Base-by-base conservation (phyloP, 2,888 invertebrate species). In the Acleris holmiana region DNA sequence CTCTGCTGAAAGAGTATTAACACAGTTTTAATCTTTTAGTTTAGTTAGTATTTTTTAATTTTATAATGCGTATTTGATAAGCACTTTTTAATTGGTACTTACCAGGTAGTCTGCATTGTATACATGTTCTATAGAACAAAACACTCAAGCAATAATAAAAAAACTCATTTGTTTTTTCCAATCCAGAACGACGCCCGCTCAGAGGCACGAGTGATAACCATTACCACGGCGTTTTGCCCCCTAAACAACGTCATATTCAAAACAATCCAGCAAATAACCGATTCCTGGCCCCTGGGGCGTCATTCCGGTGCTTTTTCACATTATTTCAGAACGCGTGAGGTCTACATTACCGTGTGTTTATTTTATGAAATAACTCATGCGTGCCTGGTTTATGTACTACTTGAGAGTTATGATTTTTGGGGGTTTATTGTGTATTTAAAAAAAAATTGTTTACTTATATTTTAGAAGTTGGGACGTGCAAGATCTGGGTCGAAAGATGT, bases 191-290 rank as follows among this genome's bases (percentile, higher is more conserved):
- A 44, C 17, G 44, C 46, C 46, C 50, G 51, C 51, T 46, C 46
- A 46, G 51, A 51, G n/a, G 21, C 18, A 19, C 29, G 35, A 25
- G 18, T 47, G 35, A 25, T 46, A 21, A 40, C 46, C 21, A 48
- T 44, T 48, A 40, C 35, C 8, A 13, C 50, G 44, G 44, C 29
- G 17, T 15, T 53, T 47, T n/a, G 25, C 41, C 29, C 59, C 62
- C 49, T 21, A 47, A 63, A 66, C 66, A 60, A 59, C 62, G 74
- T 70, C 78, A 79, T 88, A 88, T 91, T 89, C 89, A 88, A 88
- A 91, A 90, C 90, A 88, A 88, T 90, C 88, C 86, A 85, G 83
- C 86, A 87, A 85, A 89, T 87, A 88, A 89, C 89, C 89, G 89
- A 89, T 89, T 85, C 86, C 71, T 64, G 71, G 77, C 80, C 92